Evolutionary conservation across 2,888 invertebrate species (phyloP).

Genomic region (Actias luna): DNA sequence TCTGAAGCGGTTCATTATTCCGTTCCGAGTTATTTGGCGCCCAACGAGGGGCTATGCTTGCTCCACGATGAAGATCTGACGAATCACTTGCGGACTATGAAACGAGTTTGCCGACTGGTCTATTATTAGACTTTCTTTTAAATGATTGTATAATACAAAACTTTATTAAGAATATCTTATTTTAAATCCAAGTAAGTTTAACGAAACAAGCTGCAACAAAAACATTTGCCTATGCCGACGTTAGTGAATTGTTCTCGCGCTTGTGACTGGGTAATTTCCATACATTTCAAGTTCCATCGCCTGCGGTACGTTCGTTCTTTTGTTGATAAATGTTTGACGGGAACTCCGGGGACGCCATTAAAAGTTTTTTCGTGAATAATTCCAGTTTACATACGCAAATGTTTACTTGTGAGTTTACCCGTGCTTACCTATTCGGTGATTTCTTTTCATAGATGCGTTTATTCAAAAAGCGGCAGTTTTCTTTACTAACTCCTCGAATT

Average conservation of each 20-base stretch:
- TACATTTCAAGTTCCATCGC: slow-evolving; percentile 82
- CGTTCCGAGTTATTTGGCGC: slow-evolving; percentile 68
- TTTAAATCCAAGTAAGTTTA: slow-evolving; percentile 65
- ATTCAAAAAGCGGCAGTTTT: slow-evolving; percentile 68
- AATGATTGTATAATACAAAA: not conserved
- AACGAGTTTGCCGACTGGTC: not conserved
- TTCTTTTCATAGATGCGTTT: slow-evolving; percentile 76
- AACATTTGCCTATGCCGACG: slow-evolving; percentile 79
- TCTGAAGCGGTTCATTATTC: slow-evolving; percentile 66
- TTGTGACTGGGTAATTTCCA: slow-evolving; percentile 82
- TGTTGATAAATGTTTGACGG: slow-evolving; percentile 83
- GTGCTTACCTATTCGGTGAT: slow-evolving; percentile 79
- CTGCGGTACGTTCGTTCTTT: slow-evolving; percentile 82
- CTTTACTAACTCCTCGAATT: slow-evolving; percentile 66
- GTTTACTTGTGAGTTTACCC: slow-evolving; percentile 79
- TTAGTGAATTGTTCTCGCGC: slow-evolving; percentile 81
- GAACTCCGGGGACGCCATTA: slow-evolving; percentile 82
- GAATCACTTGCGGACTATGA: slow-evolving; percentile 46
- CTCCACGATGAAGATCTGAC: slow-evolving; percentile 52
- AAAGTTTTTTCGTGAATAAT: slow-evolving; percentile 82
- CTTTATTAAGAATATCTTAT: slow-evolving; percentile 42
- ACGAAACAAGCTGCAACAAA: slow-evolving; percentile 79
- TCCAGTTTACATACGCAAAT: slow-evolving; percentile 82
- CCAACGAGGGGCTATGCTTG: slow-evolving; percentile 55
- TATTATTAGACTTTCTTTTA: not conserved